Conservation (phyloP, 2,888 invertebrate genomes). For the Thymelicus acteon region DNA sequence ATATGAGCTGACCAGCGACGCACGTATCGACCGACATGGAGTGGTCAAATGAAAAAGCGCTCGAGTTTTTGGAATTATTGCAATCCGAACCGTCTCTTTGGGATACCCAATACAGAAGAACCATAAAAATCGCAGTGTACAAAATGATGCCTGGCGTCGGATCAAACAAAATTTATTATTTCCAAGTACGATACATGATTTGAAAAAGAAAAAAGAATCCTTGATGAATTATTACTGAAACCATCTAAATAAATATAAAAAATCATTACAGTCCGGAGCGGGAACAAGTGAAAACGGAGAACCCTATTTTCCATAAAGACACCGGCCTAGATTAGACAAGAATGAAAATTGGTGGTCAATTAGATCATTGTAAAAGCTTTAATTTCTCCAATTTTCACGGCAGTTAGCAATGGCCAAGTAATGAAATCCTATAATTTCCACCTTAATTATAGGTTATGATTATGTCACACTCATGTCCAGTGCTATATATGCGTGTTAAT, state of each 20-base stretch:
- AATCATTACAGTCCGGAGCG: conserved; percentile 11
- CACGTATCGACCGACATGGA: conserved; percentile 4
- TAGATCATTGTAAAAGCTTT: no score
- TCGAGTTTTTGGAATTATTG: conserved; percentile 13
- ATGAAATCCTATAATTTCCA: no score
- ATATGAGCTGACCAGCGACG: not conserved
- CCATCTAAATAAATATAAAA: conserved; percentile 10
- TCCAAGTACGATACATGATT: conserved; percentile 2
- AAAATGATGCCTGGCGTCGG: conserved; percentile 29
- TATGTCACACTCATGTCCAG: no score
- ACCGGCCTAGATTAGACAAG: no score
- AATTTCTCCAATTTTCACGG: no score
- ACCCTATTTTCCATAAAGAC: no score
- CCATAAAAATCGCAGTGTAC: conserved; percentile 18
- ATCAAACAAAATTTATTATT: conserved; percentile 1
- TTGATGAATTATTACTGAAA: conserved; percentile 6
- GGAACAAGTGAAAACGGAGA: conserved; percentile 14
- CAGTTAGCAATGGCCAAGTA: no score
- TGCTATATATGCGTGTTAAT: no score
- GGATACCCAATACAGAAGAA: conserved; percentile 13
- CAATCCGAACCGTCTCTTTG: conserved; percentile 9
- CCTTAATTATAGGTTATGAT: no score
- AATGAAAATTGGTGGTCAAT: no score
- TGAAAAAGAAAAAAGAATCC: conserved; percentile 11
- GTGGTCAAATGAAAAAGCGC: conserved; percentile 7